These are phyloP conservation scores for Anguilla japonica DNA, from an alignment of 2,113 vertebrate genomes.

Conservation along the genomic window DNA sequence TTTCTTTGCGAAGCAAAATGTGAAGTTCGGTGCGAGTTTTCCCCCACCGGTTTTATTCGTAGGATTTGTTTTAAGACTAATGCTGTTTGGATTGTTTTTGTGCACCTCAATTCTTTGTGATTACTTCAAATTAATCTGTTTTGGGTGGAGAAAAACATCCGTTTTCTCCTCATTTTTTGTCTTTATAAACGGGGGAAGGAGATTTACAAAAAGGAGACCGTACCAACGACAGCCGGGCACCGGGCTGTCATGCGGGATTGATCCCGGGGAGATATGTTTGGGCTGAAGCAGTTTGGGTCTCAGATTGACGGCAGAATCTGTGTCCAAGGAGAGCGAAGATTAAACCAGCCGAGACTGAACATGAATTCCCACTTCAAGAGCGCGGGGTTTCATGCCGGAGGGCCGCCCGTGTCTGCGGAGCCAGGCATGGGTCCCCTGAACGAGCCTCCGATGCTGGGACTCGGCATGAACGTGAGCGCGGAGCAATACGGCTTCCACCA, in stretches of 20 bases:
- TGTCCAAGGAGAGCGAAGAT: slow-evolving; percentile 73
- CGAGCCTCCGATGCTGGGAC: slow-evolving; percentile 71
- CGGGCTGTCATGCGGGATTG: slow-evolving; percentile 70
- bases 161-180: background rate
- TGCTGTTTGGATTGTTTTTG: slow-evolving; percentile 7
- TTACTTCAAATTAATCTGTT: background rate
- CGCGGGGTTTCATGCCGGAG: slow-evolving; percentile 72
- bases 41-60: background rate
- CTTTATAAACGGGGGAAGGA: background rate
- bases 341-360: slow-evolving; percentile 69
- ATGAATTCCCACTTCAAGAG: slow-evolving; percentile 80
- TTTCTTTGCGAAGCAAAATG: slow-evolving; percentile 17
- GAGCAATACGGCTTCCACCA: slow-evolving; percentile 75
- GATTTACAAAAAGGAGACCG: slow-evolving; percentile 10
- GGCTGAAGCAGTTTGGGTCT: slow-evolving; percentile 80
- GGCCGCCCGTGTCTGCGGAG: slow-evolving; percentile 63
- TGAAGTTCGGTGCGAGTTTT: slow-evolving; percentile 17
- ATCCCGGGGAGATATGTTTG: slow-evolving; percentile 71
- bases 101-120: background rate
- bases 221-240: slow-evolving; percentile 24
- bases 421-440: slow-evolving; percentile 69
- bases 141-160: background rate
- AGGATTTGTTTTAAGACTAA: background rate
- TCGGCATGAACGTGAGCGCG: slow-evolving; percentile 70
- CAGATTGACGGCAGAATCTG: slow-evolving; percentile 70